These are phyloP conservation scores for Zaprionus bogoriensis DNA, from an alignment of 2,888 invertebrate genomes.

Conservation along the genomic window DNA sequence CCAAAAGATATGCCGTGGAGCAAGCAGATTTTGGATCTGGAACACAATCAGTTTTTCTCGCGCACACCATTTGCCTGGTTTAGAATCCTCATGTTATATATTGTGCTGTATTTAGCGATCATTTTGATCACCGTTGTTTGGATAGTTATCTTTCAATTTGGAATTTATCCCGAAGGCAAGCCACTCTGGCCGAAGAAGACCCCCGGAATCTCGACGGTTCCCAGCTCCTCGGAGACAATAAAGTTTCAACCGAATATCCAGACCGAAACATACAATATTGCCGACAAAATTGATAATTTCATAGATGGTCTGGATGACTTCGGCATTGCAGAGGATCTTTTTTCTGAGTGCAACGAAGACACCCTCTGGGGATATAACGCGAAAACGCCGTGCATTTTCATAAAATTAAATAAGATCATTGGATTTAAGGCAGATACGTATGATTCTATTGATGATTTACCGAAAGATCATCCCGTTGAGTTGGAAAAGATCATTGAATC, in stretches of 20 bases:
- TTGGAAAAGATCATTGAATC: slow-evolving; percentile 5
- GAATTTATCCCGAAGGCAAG: background rate
- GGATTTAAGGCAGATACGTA: slow-evolving; percentile 50
- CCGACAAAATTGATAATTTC: slow-evolving; percentile 37
- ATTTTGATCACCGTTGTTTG: slow-evolving; percentile 1
- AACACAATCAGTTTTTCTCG: slow-evolving; percentile 29
- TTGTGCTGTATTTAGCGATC: slow-evolving; percentile 6
- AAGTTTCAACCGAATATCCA: background rate
- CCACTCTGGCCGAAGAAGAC: background rate
- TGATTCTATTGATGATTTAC: slow-evolving; percentile 17
- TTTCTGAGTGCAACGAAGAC: slow-evolving; percentile 47
- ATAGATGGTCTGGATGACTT: slow-evolving; percentile 1
- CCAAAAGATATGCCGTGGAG: slow-evolving; percentile 55
- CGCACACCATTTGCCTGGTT: slow-evolving; percentile 54
- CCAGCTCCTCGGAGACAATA: background rate
- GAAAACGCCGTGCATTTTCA: slow-evolving; percentile 39
- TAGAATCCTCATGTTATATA: slow-evolving; percentile 38
- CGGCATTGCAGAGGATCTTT: slow-evolving; percentile 1
- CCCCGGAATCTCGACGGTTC: slow-evolving; percentile 31
- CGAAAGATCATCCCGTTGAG: slow-evolving; percentile 1
- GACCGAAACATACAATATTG: slow-evolving; percentile 18
- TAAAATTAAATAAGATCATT: slow-evolving; percentile 52
- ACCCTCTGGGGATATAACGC: slow-evolving; percentile 46
- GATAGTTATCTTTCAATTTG: slow-evolving; percentile 13
- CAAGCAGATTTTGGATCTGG: slow-evolving; percentile 52